Conservation (phyloP, 2,888 invertebrate species). For the Athalia rosae region DNA sequence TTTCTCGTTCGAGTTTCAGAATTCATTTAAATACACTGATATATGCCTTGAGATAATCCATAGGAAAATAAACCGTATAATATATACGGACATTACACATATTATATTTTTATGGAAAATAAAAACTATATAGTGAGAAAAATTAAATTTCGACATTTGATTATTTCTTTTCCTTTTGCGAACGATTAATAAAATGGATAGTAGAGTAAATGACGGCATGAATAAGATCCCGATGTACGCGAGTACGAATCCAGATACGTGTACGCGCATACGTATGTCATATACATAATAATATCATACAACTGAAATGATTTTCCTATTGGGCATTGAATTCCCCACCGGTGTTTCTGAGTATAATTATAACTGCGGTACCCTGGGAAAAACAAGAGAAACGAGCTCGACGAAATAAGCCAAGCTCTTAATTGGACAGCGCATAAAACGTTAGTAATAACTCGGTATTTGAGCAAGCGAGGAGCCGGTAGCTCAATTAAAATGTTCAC, state of each 20-base stretch:
- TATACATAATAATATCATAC: background rate
- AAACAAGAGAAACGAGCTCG: conserved; percentile 3
- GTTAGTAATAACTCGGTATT: conserved; percentile 14
- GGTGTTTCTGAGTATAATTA: conserved; percentile 14
- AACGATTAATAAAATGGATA: background rate
- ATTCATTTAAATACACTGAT: conserved; percentile 28
- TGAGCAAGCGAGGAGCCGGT: background rate
- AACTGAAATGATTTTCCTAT: conserved; percentile 11
- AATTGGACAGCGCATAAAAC: conserved; percentile 28
- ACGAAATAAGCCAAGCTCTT: conserved; percentile 29
- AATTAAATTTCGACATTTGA: background rate
- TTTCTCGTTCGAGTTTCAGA: conserved; percentile 35
- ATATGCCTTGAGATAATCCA: conserved; percentile 12
- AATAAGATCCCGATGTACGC: background rate
- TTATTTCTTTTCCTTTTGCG: too few species aligned
- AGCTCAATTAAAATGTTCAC: too few species aligned
- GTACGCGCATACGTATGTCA: background rate
- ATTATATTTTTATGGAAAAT: background rate
- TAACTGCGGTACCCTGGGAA: background rate
- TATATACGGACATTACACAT: too few species aligned
- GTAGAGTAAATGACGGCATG: background rate
- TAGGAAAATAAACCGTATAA: background rate
- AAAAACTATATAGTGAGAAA: background rate
- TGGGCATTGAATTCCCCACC: background rate
- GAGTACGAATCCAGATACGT: background rate